A percentile compares a stretch with the other conserved stretches of the same genome.
Evolutionary conservation across 2,113 vertebrate genomes (phyloP).

Genomic region (Athene cunicularia): DNA sequence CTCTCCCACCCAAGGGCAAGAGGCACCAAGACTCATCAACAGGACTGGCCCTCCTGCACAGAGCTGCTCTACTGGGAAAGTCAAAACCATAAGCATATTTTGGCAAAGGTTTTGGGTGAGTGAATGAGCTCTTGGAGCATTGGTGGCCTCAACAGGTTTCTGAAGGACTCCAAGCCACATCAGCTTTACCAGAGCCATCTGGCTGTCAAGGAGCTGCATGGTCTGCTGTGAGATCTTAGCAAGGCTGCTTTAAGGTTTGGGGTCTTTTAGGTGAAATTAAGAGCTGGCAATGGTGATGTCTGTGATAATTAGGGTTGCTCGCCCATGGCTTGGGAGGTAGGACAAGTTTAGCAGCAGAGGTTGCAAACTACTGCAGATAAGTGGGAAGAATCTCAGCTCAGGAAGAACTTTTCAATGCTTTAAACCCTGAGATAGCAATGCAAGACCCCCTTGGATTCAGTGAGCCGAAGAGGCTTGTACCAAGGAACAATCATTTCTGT

Average conservation of each 20-base stretch:
- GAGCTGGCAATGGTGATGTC: not conserved
- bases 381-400: not conserved
- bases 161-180: not conserved
- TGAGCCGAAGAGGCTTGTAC: not conserved
- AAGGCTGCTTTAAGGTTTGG: not conserved
- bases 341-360: not conserved
- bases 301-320: not conserved
- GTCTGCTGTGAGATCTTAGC: not conserved
- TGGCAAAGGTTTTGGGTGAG: not conserved
- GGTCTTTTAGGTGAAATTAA: not conserved
- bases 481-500: not conserved
- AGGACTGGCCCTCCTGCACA: not conserved
- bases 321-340: not conserved
- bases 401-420: not conserved
- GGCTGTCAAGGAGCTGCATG: not conserved
- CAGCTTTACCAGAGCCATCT: not conserved
- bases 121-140: not conserved
- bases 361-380: not conserved
- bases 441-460: accelerated
- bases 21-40: not conserved
- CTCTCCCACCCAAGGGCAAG: not conserved
- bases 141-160: not conserved
- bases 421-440: not conserved
- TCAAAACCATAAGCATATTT: not conserved
- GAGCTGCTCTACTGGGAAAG: not conserved